A percentile compares a stretch with the other conserved stretches of the same genome.
phyloP scores from a whole-genome alignment of 2,888 invertebrate genomes.

The Alcis repandata region DNA sequence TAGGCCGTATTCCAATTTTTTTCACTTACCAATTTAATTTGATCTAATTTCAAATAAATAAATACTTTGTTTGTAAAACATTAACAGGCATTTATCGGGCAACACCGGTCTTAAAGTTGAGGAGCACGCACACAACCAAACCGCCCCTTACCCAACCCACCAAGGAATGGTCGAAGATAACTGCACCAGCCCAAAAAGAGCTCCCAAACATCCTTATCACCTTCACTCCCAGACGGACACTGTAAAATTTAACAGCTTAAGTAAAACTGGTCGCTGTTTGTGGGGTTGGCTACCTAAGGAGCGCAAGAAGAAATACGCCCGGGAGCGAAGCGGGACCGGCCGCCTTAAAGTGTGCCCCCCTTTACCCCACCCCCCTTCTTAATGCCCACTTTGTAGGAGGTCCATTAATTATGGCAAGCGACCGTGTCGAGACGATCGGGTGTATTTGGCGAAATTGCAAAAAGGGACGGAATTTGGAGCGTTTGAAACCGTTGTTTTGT shows the following conservation, averaged over 20 bases:
- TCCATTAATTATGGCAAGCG: slow-evolving; percentile 78
- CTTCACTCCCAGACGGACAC: slow-evolving; percentile 43
- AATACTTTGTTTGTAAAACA: neutral
- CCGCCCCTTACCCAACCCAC: slow-evolving; percentile 58
- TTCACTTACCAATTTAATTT: no score
- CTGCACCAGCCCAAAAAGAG: slow-evolving; percentile 53
- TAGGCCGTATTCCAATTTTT: no score
- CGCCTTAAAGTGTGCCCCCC: slow-evolving; percentile 75
- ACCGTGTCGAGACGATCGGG: slow-evolving; percentile 63
- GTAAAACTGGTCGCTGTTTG: slow-evolving; percentile 59
- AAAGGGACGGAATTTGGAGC: slow-evolving; percentile 47
- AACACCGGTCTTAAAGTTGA: slow-evolving; percentile 48
- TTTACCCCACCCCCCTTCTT: slow-evolving; percentile 80
- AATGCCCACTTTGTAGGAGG: slow-evolving; percentile 80
- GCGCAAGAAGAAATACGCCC: slow-evolving; percentile 79
- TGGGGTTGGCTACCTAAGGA: slow-evolving; percentile 70
- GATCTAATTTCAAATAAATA: no score
- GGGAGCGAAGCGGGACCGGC: slow-evolving; percentile 45
- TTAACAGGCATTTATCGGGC: slow-evolving; percentile 10
- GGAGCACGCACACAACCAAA: slow-evolving; percentile 71
- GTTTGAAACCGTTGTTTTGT: slow-evolving; percentile 44
- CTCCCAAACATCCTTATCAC: slow-evolving; percentile 46
- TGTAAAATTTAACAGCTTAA: slow-evolving; percentile 68
- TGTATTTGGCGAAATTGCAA: slow-evolving; percentile 48
- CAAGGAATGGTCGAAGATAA: slow-evolving; percentile 66